These are phyloP conservation scores for Phortica variegata DNA, from an alignment of 1,140 invertebrate species.

Conservation along the genomic window DNA sequence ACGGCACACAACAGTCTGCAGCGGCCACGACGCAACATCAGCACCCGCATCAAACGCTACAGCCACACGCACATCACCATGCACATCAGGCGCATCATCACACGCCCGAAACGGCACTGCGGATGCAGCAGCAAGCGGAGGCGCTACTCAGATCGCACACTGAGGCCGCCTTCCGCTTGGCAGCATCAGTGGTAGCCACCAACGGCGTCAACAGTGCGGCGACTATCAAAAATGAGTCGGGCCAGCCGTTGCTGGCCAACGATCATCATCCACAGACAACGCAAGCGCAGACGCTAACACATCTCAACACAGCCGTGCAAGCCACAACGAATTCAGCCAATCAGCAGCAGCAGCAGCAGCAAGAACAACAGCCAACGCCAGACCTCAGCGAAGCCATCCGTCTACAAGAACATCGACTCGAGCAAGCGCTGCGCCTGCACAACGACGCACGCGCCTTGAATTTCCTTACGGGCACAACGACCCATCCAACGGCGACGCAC, in stretches of 20 bases:
- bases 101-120: conserved; percentile 67
- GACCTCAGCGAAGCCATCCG: conserved; percentile 71
- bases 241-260: conserved; percentile 4
- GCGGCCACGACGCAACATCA: conserved; percentile 13
- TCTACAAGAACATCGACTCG: conserved; percentile 76
- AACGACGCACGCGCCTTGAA: conserved; percentile 56
- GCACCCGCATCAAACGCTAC: conserved; percentile 13
- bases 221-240: not conserved
- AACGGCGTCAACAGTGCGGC: conserved; percentile 17
- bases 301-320: conserved; percentile 3
- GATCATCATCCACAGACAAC: not conserved
- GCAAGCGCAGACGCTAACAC: conserved; percentile 5
- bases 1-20: conserved; percentile 8
- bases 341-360: conserved; percentile 59
- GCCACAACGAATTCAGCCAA: conserved; percentile 16
- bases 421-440: conserved; percentile 78
- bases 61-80: conserved; percentile 28
- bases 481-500: conserved; percentile 60
- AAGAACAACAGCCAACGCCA: conserved; percentile 60
- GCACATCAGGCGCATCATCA: conserved; percentile 31
- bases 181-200: conserved; percentile 64
- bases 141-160: conserved; percentile 79
- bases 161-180: conserved; percentile 76
- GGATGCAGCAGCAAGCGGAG: conserved; percentile 74
- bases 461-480: conserved; percentile 5